Conservation (phyloP, 1,140 invertebrate species). For the Bombus huntii region DNA sequence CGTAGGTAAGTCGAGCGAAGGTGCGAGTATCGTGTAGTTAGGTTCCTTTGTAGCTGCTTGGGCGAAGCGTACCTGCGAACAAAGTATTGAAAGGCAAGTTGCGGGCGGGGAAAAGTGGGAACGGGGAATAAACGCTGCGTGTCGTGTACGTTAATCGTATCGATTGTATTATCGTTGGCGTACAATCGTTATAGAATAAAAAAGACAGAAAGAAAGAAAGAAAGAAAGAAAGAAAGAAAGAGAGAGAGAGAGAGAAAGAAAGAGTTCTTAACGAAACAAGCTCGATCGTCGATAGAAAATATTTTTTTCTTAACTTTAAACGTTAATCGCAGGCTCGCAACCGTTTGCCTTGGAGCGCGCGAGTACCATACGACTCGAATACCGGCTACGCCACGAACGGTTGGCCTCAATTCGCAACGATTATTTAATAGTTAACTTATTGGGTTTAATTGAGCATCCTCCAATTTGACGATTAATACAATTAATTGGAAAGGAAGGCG, state of each 20-base stretch:
- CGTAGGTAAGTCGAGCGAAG: conserved; percentile 31
- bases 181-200: conserved; percentile 55
- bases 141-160: conserved; percentile 47
- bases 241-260: neutral
- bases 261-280: conserved; percentile 30
- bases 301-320: conserved; percentile 55
- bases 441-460: conserved; percentile 81
- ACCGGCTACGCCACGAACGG: conserved; percentile 60
- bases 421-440: conserved; percentile 83
- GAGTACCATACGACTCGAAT: conserved; percentile 32
- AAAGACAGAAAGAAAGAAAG: conserved; percentile 4
- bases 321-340: conserved; percentile 32
- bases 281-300: conserved; percentile 42
- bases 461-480: conserved; percentile 83
- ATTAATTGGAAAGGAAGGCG: conserved; percentile 81
- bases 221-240: neutral
- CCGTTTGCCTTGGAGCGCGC: conserved; percentile 12
- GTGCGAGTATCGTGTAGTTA: conserved; percentile 34
- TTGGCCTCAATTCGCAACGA: conserved; percentile 81
- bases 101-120: conserved; percentile 1
- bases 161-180: conserved; percentile 62
- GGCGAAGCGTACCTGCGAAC: conserved; percentile 50
- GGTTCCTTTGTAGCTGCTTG: conserved; percentile 41
- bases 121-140: conserved; percentile 42
- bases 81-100: conserved; percentile 49